Evolutionary conservation across 2,113 vertebrate genomes (phyloP).

Genomic region (Otolemur garnettii): DNA sequence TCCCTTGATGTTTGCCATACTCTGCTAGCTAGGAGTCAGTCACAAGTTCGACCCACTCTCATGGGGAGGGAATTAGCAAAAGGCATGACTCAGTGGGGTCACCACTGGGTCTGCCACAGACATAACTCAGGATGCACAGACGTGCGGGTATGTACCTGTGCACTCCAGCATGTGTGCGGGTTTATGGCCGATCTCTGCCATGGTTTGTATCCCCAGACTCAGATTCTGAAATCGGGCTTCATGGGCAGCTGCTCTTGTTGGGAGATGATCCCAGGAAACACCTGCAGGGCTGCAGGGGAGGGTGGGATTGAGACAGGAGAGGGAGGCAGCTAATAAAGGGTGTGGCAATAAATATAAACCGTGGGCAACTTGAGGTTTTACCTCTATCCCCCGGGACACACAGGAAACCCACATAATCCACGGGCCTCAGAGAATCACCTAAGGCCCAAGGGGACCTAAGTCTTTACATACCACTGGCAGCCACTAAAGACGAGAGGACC

Average conservation of each 20-base stretch:
- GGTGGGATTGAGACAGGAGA: neutral
- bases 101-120: neutral
- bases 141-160: neutral
- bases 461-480: neutral
- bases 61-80: neutral
- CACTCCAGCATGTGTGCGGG: neutral
- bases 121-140: neutral
- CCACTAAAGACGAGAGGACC: neutral
- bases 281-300: too few relatives aligned
- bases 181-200: neutral
- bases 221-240: neutral
- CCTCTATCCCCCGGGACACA: neutral
- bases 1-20: neutral
- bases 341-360: neutral
- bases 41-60: neutral
- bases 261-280: neutral
- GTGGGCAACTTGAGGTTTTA: neutral
- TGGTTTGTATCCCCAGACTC: neutral
- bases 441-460: neutral
- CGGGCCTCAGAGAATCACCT: rapidly evolving
- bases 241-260: neutral
- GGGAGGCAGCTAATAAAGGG: neutral
- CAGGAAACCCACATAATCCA: neutral
- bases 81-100: neutral
- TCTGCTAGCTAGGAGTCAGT: neutral